Base-by-base conservation (phyloP, 2,888 invertebrate genomes). In the Oegoconia quadripuncta region DNA sequence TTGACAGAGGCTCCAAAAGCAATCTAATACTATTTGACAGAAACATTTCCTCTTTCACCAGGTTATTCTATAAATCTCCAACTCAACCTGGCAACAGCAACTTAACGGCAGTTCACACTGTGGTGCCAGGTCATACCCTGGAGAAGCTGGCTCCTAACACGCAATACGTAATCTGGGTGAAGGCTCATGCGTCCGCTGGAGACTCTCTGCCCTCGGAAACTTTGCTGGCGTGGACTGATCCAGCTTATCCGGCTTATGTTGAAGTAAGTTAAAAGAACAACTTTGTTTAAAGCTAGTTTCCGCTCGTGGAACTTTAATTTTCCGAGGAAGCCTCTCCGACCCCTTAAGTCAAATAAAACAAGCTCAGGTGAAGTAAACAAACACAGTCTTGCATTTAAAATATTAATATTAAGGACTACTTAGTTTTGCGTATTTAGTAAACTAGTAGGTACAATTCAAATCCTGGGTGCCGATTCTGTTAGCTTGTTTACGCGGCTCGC, bases 191-290 rank as follows among this genome's bases (percentile, higher is more conserved):
- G 0, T 84, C 88, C 0, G 90, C 91, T 1, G 95, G 94, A 0
- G 90, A 90, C 46, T 95, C 95, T 7, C 74, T 92, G 55, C 92
- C 95, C 1, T 95, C 95, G 0, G 95, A 96, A 75, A 95, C 94
- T 0, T 71, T 96, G 16, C 89, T 95, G 40, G 95, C 94, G 0
- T 95, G 95, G 95, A 95, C 95, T 4, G 95, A 95, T 73, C 95
- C 95, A 0, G 95, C 95, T 0, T 92, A 95, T 60, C 95, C 95
- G 0, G 95, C 95, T 0, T 94, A 93, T 76, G 95, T 96, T 12
- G 95, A 95, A 90, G 94, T 94, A 72, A 76, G n/a, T n/a, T n/a
- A n/a, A n/a, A n/a, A n/a, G 71, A 25, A 25, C 9, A 9, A 9
- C n/a, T 17, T 15, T 25, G 4, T 16, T 30, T 7, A 23, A 22